A percentile compares a stretch with the other conserved stretches of the same genome.
Evolutionary conservation across 2,888 invertebrate genomes (phyloP).

Genomic region (Cepaea hortensis): DNA sequence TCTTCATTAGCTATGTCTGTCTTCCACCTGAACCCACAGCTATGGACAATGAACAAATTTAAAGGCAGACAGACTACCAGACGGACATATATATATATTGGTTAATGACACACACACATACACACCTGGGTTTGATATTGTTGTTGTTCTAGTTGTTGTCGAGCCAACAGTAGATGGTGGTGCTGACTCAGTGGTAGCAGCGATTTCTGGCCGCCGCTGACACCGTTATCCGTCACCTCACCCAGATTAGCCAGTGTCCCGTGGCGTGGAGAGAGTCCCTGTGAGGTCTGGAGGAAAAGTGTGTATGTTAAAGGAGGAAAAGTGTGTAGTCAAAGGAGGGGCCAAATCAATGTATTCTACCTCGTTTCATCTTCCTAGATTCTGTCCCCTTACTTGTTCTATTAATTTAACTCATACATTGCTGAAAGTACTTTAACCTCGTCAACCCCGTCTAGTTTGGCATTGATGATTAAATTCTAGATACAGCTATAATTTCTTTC

Average conservation of each 20-base stretch:
- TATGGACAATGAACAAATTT: background rate
- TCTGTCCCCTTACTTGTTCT: too few species aligned
- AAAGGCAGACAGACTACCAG: background rate
- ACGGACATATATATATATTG: background rate
- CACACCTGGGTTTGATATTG: conserved; percentile 88
- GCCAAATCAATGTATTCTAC: too few species aligned
- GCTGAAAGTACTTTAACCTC: too few species aligned
- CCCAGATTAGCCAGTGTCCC: conserved; percentile 59
- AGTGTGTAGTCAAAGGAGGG: background rate
- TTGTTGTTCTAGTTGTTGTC: conserved; percentile 95
- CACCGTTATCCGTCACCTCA: conserved; percentile 44
- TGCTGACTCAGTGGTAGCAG: conserved; percentile 78
- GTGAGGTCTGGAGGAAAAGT: conserved; percentile 21
- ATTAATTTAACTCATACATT: too few species aligned
- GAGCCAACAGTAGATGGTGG: conserved; percentile 87
- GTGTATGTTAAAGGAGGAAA: too few species aligned
- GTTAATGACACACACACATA: background rate
- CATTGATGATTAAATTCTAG: too few species aligned
- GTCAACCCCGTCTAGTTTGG: too few species aligned
- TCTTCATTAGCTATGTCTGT: too few species aligned
- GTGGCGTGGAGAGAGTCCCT: conserved; percentile 58
- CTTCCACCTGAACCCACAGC: background rate
- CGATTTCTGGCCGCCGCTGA: conserved; percentile 22
- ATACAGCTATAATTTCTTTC: too few species aligned
- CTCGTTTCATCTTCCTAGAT: too few species aligned